phyloP scores from a whole-genome alignment of 2,113 vertebrate species.

The Rhabdornis inornatus region DNA sequence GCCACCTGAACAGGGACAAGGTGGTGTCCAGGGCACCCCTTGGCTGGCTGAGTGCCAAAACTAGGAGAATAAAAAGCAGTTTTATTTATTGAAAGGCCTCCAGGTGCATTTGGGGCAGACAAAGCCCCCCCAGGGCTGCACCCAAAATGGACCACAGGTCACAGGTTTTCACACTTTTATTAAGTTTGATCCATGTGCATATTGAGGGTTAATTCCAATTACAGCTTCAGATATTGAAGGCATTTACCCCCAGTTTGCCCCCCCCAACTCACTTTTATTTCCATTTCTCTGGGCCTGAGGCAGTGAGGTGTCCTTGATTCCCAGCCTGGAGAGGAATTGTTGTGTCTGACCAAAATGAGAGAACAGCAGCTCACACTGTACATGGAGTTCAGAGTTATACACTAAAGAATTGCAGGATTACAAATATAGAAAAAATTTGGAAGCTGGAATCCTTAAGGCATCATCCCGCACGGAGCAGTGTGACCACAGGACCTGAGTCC shows the following conservation, averaged over 20 bases:
- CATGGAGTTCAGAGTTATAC: neutral
- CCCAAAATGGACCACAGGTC: neutral
- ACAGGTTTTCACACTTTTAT: neutral
- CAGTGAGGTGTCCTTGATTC: neutral
- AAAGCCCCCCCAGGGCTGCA: neutral
- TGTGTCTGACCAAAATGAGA: neutral
- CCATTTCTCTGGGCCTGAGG: neutral
- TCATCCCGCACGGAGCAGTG: neutral
- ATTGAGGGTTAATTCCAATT: neutral
- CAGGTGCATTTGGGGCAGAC: neutral
- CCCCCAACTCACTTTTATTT: neutral
- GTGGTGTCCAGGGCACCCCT: neutral
- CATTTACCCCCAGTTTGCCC: neutral
- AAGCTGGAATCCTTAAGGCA: too few relatives aligned
- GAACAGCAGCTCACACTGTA: neutral
- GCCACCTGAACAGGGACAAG: neutral
- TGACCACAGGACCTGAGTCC: accelerated
- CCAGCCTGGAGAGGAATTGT: neutral
- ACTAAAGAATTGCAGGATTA: neutral
- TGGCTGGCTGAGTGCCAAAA: accelerated
- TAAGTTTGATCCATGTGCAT: neutral
- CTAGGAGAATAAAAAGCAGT: neutral
- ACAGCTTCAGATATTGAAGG: neutral
- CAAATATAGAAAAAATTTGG: neutral
- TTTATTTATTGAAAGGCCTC: neutral